phyloP scores from a whole-genome alignment of 2,113 vertebrate genomes.

The Ursus arctos region DNA sequence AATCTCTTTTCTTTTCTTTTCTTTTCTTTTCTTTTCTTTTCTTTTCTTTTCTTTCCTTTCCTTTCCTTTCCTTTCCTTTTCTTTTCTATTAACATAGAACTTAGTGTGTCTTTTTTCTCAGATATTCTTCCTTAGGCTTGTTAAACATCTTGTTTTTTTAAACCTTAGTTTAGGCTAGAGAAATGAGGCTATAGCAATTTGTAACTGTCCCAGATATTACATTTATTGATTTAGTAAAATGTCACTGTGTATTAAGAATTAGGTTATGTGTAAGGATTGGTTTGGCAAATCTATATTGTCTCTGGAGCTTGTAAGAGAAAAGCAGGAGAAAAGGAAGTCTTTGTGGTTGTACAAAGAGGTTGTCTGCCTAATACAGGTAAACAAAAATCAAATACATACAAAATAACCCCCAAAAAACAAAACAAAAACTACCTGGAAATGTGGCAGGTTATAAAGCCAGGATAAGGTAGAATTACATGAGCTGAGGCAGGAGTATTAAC shows the following conservation, averaged over 20 bases:
- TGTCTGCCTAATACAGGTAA: not conserved
- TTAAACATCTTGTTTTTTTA: not conserved
- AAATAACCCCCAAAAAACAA: not conserved
- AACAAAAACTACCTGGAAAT: constrained; percentile 9
- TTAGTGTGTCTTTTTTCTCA: not conserved
- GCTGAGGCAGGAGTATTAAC: not conserved
- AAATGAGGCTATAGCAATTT: not conserved
- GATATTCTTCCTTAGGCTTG: constrained; percentile 8
- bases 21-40: not conserved
- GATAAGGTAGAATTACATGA: not conserved
- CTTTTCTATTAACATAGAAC: not conserved
- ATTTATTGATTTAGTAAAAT: constrained; percentile 9
- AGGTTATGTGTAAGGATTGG: not conserved
- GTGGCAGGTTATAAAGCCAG: not conserved
- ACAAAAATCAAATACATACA: not conserved
- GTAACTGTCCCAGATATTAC: not conserved
- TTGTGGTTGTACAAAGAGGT: not conserved
- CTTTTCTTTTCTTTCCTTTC: not conserved
- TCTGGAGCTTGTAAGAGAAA: not conserved
- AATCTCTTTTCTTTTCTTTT: not conserved
- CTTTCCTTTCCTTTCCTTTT: not conserved
- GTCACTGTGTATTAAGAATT: constrained; percentile 11
- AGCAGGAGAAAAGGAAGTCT: not conserved
- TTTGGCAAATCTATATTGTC: not conserved
- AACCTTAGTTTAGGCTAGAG: not conserved